phyloP scores from a whole-genome alignment of 2,113 vertebrate species.

The Pyxicephalus adspersus region DNA sequence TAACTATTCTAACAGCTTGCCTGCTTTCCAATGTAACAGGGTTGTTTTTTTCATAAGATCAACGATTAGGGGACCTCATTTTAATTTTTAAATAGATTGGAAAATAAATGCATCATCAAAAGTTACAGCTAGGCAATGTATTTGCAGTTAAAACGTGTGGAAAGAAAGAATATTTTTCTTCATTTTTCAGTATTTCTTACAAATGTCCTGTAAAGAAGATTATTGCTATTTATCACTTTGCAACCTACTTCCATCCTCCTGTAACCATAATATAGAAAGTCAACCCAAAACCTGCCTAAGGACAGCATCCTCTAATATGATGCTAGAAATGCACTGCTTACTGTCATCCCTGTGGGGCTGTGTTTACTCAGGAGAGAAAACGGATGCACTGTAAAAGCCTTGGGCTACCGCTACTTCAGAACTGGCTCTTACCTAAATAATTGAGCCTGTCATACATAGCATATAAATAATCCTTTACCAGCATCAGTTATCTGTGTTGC shows the following conservation, averaged over 20 bases:
- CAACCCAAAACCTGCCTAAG: slow-evolving; percentile 42
- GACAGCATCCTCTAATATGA: slow-evolving; percentile 41
- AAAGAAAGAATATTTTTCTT: too few relatives aligned
- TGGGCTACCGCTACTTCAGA: slow-evolving; percentile 27
- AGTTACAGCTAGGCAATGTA: too few relatives aligned
- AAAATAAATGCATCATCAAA: too few relatives aligned
- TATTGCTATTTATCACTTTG: slow-evolving; percentile 24
- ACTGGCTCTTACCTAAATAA: slow-evolving; percentile 38
- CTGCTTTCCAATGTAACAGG: too few relatives aligned
- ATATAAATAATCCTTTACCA: slow-evolving; percentile 34
- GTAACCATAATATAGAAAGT: slow-evolving; percentile 13
- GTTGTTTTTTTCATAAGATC: too few relatives aligned
- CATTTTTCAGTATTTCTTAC: neutral
- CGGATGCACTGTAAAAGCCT: slow-evolving; percentile 28
- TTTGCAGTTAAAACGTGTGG: too few relatives aligned
- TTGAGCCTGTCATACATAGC: slow-evolving; percentile 36
- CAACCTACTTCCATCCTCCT: slow-evolving; percentile 8
- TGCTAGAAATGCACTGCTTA: slow-evolving; percentile 25
- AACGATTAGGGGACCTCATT: too few relatives aligned
- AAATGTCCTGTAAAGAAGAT: neutral
- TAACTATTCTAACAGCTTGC: too few relatives aligned
- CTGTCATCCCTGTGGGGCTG: slow-evolving; percentile 19
- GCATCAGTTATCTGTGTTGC: neutral
- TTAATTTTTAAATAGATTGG: too few relatives aligned
- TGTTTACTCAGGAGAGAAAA: slow-evolving; percentile 45